Evolutionary conservation across 2,797 vertebrate species (phyloP), one percentile per base, ranked within the genome.

Genomic region (Potorous gilbertii): DNA sequence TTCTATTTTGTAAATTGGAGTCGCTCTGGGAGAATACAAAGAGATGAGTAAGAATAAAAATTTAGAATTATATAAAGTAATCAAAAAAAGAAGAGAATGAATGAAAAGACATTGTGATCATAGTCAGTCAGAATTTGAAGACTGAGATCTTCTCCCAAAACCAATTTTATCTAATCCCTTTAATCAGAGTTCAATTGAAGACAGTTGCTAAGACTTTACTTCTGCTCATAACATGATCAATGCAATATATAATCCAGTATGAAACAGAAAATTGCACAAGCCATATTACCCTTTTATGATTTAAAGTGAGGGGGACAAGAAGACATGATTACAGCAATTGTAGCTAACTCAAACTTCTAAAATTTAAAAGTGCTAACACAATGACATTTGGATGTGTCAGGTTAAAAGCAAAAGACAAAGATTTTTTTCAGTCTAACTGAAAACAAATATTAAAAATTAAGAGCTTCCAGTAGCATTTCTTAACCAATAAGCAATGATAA

Each of bases 281-380:
- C 87, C 96, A 97, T 97, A 95, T 96, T 94, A 34, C 46, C 55
- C 57, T 96, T 55, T 96, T 94, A 96, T 96, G 96, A 97, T 97
- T 96, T 95, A 97, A 74, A 96, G n/a, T 95, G 31, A 92, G 50
- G 2, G 9, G 46, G n/a, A 81, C 18, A 81, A 21, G 18, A 62
- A 13, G 14, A 92, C 9, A 52, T 10, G 56, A 52, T 59, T 93
- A 92, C 3, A 81, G 95, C 87, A 28, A 96, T 74, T 95, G 95
- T 56, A 46, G 93, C 92, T 57, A 55, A 89, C 54, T 92, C 31
- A 92, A 74, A 95, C 91, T 56, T 3, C 81, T 92, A 94, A 91
- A 5, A 27, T 18, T 18, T 40, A 74, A 74, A 74, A 21, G 0
- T 34, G 12, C 66, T 21, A 28, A n/a, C n/a, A 90, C 34, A n/a